Evolutionary conservation across 2,113 vertebrate species (phyloP), one percentile per base, ranked within the genome.

Genomic region (Saguinus midas): DNA sequence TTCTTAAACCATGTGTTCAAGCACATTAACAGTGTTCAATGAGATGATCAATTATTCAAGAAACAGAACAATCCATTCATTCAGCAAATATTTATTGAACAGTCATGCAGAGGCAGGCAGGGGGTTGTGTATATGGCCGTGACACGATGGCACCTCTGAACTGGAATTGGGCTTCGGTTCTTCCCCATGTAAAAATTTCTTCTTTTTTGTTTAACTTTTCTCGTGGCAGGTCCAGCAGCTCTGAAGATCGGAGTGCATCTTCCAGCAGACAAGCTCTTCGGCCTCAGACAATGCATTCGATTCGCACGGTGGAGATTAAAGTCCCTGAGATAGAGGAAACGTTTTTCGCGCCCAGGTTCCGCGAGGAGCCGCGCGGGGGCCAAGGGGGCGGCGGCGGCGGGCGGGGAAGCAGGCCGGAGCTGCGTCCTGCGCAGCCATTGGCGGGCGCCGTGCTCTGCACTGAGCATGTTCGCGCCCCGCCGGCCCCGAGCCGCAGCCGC

Each of bases 381-480:
- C 17, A 2, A 52, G 95, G 58, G 88, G 91, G 80, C 73, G 84
- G 90, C 13, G 88, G 94, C 43, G 35, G 76, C 61, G 75, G 32
- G 87, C 57, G 80, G 73, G 61, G 80, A 88, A 90, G 68, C 64
- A 10, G 88, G 84, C 92, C n/a, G 13, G 1, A 17, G 73, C 97
- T 58, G 96, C 6, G 58, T 25, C 97, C 98, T 79, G 97, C 97
- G 96, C 97, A 97, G 98, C 98, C 98, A 98, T 98, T 97, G 97
- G 99, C 98, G 98, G 99, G 97, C 97, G 98, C 97, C 52, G 98
- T 85, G 98, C 98, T 98, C 98, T 90, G 96, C 82, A 98, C 98
- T 98, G 99, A 99, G 98, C 99, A 98, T 98, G 99, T 98, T 98
- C 98, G 98, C 98, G 98, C 99, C 98, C 98, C 97, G 97, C 99